phyloP scores from a whole-genome alignment of 2,797 vertebrate genomes.

The Dromococcyx pavoninus region DNA sequence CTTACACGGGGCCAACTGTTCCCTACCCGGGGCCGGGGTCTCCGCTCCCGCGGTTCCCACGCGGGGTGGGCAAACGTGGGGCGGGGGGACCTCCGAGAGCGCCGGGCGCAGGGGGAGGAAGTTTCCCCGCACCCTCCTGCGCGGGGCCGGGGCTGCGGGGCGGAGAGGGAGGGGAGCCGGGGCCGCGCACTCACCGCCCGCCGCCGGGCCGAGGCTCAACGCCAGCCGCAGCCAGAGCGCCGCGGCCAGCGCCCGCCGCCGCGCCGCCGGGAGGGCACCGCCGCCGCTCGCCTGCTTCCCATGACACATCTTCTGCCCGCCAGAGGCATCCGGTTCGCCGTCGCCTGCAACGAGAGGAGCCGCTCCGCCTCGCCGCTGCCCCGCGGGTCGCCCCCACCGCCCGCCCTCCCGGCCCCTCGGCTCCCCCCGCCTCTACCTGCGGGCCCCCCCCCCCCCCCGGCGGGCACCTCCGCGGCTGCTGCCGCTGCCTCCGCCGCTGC shows the following conservation, averaged over 20 bases:
- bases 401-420: background rate
- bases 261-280: constrained; percentile 62
- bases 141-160: background rate
- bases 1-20: background rate
- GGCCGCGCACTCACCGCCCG: constrained; percentile 71
- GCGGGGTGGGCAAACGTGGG: too few species aligned
- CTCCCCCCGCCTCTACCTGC: background rate
- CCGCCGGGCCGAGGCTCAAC: constrained; percentile 76
- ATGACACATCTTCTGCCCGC: constrained; percentile 80
- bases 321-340: constrained; percentile 73
- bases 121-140: background rate
- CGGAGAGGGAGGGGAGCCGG: background rate
- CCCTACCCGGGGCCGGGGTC: background rate
- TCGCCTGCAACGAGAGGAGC: too few species aligned
- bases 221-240: constrained; percentile 77
- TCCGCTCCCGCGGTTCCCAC: background rate
- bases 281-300: constrained; percentile 76
- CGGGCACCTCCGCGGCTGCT: background rate
- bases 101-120: background rate
- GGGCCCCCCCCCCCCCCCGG: background rate
- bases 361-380: too few species aligned
- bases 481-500: background rate
- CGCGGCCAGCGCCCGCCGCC: constrained; percentile 66
- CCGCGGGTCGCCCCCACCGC: background rate
- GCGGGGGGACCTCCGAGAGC: background rate